Evolutionary conservation across 2,113 vertebrate genomes (phyloP).

Genomic region (Salvelinus alpinus): DNA sequence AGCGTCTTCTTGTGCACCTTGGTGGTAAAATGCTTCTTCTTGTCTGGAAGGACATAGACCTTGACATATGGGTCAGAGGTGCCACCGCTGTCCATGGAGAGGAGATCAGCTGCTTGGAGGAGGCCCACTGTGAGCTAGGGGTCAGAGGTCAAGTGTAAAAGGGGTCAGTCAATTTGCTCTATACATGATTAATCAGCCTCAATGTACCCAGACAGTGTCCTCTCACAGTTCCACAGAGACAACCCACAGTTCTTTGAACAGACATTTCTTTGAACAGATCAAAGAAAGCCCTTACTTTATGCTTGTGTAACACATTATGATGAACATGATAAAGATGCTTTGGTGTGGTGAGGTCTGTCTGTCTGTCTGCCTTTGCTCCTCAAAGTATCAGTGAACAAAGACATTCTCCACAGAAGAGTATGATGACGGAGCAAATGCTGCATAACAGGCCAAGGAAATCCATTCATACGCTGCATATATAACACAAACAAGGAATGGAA

Average conservation of each 20-base stretch:
- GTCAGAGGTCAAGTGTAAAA: background rate
- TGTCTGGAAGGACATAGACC: constrained; percentile 94
- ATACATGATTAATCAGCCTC: too few species aligned
- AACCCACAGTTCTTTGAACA: too few species aligned
- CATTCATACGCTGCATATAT: background rate
- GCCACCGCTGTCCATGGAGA: constrained; percentile 93
- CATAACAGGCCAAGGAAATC: background rate
- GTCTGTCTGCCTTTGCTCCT: too few species aligned
- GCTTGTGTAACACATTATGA: too few species aligned
- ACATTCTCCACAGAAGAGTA: background rate
- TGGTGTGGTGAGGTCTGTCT: too few species aligned
- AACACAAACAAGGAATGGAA: background rate
- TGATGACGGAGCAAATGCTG: background rate
- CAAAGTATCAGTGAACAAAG: background rate
- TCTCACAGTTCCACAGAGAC: too few species aligned
- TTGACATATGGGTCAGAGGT: constrained; percentile 97
- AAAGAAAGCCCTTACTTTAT: too few species aligned
- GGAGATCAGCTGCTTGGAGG: constrained; percentile 93
- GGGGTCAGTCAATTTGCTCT: background rate
- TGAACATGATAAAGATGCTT: too few species aligned
- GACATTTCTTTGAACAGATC: too few species aligned
- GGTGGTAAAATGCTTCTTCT: constrained; percentile 97
- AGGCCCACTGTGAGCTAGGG: constrained; percentile 90
- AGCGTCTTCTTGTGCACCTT: constrained; percentile 98
- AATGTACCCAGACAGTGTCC: too few species aligned